phyloP scores from a whole-genome alignment of 2,113 vertebrate genomes.

The Cebus imitator region DNA sequence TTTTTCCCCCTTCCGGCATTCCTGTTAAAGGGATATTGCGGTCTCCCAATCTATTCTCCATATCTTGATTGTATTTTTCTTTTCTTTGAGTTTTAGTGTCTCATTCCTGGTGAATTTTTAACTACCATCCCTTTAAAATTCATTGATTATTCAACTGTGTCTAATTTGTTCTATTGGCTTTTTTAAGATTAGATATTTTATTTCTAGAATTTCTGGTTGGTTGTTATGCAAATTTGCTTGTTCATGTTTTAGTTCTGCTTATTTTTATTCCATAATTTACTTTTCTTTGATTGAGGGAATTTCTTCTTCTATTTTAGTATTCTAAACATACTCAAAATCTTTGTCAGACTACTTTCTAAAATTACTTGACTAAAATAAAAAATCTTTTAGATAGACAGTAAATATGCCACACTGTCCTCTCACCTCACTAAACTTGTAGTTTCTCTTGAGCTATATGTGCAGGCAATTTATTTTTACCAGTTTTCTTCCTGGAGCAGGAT shows the following conservation, averaged over 20 bases:
- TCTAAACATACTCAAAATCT: background rate
- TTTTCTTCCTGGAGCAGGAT: background rate
- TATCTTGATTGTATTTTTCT: background rate
- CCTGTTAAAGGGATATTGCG: background rate
- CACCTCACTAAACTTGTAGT: background rate
- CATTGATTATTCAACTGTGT: background rate
- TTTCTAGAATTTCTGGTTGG: background rate
- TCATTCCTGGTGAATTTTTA: background rate
- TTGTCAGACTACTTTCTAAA: background rate
- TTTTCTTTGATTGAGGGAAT: background rate
- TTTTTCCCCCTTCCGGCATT: background rate
- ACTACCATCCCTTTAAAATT: background rate
- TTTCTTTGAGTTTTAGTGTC: background rate
- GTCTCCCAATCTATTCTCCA: background rate
- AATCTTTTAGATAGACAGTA: background rate
- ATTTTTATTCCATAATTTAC: background rate
- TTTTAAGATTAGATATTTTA: background rate
- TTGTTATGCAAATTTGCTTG: background rate
- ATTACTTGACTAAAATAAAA: background rate
- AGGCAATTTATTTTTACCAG: background rate
- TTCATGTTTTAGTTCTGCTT: background rate
- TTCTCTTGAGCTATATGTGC: background rate
- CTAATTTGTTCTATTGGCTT: background rate
- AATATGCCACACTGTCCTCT: background rate
- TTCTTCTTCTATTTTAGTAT: background rate